A percentile compares a stretch with the other conserved stretches of the same genome.
Conservation (phyloP, 2,888 invertebrate genomes). For the Drosophila incognita region DNA sequence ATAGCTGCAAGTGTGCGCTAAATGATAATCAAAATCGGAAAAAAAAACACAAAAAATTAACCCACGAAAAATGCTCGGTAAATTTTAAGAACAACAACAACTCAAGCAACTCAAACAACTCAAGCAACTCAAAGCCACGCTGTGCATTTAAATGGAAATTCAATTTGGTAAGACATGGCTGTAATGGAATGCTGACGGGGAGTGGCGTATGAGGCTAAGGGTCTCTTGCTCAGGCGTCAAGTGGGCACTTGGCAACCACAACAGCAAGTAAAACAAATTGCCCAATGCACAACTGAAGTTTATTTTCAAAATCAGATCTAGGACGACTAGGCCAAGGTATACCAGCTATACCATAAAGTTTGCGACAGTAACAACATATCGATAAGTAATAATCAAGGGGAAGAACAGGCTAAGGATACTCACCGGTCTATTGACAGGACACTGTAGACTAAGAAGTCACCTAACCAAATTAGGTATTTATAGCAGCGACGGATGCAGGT, state of each 20-base stretch:
- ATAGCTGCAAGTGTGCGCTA: constrained; percentile 55
- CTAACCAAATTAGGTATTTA: too few species aligned
- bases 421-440: too few species aligned
- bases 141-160: constrained; percentile 50
- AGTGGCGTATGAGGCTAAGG: background rate
- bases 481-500: too few species aligned
- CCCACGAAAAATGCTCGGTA: constrained; percentile 14
- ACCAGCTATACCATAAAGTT: background rate
- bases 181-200: background rate
- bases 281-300: constrained; percentile 30
- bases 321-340: background rate
- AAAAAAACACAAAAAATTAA: constrained; percentile 7
- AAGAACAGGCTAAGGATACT: too few species aligned
- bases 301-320: background rate
- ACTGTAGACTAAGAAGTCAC: too few species aligned
- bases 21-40: constrained; percentile 57
- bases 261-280: constrained; percentile 38
- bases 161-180: constrained; percentile 31
- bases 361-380: too few species aligned
- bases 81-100: constrained; percentile 20
- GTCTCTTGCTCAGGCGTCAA: constrained; percentile 36
- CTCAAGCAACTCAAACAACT: constrained; percentile 5
- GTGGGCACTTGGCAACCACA: constrained; percentile 46
- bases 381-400: too few species aligned
- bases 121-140: constrained; percentile 14